phyloP scores from a whole-genome alignment of 1,140 invertebrate genomes.

The Anadara kagoshimensis region DNA sequence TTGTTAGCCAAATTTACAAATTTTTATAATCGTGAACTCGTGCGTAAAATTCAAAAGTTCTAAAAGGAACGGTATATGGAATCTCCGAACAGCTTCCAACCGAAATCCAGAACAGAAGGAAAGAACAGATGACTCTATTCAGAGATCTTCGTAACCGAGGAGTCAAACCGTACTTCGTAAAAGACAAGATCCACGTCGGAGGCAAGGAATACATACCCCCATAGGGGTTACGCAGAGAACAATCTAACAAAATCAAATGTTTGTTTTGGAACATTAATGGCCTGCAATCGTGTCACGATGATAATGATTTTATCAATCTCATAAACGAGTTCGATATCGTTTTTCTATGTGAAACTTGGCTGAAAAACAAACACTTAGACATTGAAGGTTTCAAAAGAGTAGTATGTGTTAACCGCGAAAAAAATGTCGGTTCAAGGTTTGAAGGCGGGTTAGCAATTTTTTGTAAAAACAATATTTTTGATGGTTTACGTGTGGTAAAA shows the following conservation, averaged over 20 bases:
- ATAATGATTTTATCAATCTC: not conserved
- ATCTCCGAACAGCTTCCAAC: constrained; percentile 1
- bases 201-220: not conserved
- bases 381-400: constrained; percentile 1
- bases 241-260: not conserved
- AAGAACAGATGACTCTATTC: not conserved
- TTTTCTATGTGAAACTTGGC: not conserved
- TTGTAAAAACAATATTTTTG: constrained; percentile 2
- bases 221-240: not conserved
- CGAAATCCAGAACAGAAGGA: not conserved
- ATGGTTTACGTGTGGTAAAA: constrained; percentile 4
- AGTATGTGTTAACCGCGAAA: not conserved
- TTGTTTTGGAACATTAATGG: not conserved
- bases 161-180: not conserved
- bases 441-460: constrained; percentile 5
- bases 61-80: not conserved
- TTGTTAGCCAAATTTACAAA: constrained; percentile 1
- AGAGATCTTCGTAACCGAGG: not conserved
- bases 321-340: constrained; percentile 5
- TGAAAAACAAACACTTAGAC: not conserved
- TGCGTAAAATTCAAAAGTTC: not conserved
- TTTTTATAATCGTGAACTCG: not conserved
- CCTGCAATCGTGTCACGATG: not conserved
- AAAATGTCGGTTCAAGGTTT: not conserved
- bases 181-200: not conserved